Base-by-base conservation (phyloP, 1,140 invertebrate genomes). In the Bombus fervidus region DNA sequence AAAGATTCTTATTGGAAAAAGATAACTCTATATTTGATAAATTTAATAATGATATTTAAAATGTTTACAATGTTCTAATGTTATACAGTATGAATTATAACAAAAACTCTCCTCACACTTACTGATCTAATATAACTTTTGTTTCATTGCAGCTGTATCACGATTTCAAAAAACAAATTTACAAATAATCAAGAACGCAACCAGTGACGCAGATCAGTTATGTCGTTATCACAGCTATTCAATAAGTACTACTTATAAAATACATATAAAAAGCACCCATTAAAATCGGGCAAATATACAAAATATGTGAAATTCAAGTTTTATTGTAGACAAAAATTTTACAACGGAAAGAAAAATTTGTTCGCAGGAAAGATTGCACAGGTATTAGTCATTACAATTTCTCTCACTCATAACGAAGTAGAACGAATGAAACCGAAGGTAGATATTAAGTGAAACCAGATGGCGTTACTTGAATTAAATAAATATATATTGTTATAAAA, bases 201-300 rank as follows among this genome's bases (percentile, higher is more conserved):
- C 73, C 72, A 86, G 87, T 79, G 82, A 88, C 66, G 80, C 86
- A 72, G 84, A 81, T 82, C 72, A 84, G 62, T 85, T 85, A 85
- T 81, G 64, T 77, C 81, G 81, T 86, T 90, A 90, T 91, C 90
- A 91, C 90, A 91, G 90, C 81, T 90, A 91, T 84, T 91, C 69
- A 81, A 87, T 89, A 90, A 89, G 88, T 90, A 89, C 81, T 87
- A 87, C 82, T 80, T 87, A 89, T 87, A 90, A 87, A 91, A 88
- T 87, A 78, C 71, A 75, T 85, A 88, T 84, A 85, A 71, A 86
- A 91, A 68, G 72, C n/a, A 75, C 66, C 57, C 81, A 47, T 47
- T 62, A 57, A 57, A 68, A 71, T 86, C 43, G 73, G 64, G 31
- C 18, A 28, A 57, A 86, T 59, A 66, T 81, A 77, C 85, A 88